phyloP scores from a whole-genome alignment of 1,140 invertebrate genomes.

The Psilanteris sp. region DNA sequence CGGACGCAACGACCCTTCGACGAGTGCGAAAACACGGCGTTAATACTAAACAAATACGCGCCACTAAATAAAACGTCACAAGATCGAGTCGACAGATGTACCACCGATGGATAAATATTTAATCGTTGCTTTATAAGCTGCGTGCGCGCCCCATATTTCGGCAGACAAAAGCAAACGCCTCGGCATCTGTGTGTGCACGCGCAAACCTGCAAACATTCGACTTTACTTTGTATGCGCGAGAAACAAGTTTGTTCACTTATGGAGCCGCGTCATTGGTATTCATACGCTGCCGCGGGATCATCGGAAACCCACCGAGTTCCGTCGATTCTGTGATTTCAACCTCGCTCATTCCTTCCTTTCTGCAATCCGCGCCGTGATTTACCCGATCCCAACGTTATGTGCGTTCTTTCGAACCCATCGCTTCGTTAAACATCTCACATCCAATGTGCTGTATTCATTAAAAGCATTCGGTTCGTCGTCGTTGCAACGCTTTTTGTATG shows the following conservation, averaged over 20 bases:
- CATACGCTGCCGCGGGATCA: conserved; percentile 42
- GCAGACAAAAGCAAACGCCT: conserved; percentile 65
- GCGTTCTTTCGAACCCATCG: conserved; percentile 17
- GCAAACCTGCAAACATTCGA: conserved; percentile 9
- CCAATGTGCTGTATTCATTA: conserved; percentile 9
- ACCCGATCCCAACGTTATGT: conserved; percentile 14
- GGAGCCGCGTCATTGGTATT: conserved; percentile 56
- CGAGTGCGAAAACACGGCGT: conserved; percentile 62
- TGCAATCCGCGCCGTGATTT: conserved; percentile 55
- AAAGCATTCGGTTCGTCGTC: neutral
- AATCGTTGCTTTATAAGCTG: conserved; percentile 63
- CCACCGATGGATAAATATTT: conserved; percentile 65
- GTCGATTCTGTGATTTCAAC: conserved; percentile 47
- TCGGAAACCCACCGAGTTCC: conserved; percentile 50
- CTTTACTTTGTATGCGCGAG: conserved; percentile 28
- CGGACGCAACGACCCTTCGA: conserved; percentile 37
- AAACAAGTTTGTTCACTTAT: conserved; percentile 48
- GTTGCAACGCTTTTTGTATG: no score
- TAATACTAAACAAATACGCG: conserved; percentile 64
- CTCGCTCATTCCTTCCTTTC: conserved; percentile 20
- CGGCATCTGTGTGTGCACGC: conserved; percentile 45
- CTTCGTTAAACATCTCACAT: conserved; percentile 38
- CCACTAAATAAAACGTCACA: conserved; percentile 65
- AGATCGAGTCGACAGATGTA: conserved; percentile 66
- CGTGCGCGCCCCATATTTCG: conserved; percentile 47